Conservation (phyloP, 2,888 invertebrate species). For the Aleiodes leptofemur region DNA sequence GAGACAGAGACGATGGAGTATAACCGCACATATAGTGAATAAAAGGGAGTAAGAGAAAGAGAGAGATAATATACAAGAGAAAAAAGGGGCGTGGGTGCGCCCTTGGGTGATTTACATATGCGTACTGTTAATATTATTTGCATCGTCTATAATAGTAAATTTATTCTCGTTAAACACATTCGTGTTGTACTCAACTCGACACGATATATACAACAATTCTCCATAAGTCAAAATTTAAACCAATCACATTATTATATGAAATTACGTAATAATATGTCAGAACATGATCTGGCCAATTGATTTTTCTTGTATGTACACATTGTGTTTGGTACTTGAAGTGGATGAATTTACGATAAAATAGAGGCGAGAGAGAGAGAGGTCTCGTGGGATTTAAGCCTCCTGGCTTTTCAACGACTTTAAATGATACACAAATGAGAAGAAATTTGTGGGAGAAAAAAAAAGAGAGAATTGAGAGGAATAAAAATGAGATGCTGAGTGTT, state of each 20-base stretch:
- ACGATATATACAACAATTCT: not conserved
- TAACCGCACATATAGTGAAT: conserved; percentile 33
- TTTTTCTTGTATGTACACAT: not conserved
- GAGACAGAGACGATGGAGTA: conserved; percentile 20
- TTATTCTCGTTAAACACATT: not conserved
- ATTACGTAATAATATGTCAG: not conserved
- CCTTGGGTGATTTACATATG: conserved; percentile 74
- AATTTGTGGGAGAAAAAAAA: conserved; percentile 4
- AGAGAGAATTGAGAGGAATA: not conserved
- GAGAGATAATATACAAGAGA: conserved; percentile 9
- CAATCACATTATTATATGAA: not conserved
- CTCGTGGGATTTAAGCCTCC: conserved; percentile 27
- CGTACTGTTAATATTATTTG: conserved; percentile 70
- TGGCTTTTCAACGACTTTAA: conserved; percentile 11
- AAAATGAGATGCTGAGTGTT: conserved; percentile 32
- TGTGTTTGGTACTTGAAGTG: not conserved
- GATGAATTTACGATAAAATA: not conserved
- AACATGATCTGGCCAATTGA: conserved; percentile 9
- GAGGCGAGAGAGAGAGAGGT: not conserved
- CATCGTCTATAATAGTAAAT: conserved; percentile 69
- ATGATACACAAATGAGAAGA: conserved; percentile 23
- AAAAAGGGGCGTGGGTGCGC: conserved; percentile 72
- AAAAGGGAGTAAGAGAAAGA: conserved; percentile 41
- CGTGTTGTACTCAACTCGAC: too few species aligned
- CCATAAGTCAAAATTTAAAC: not conserved